Evolutionary conservation across 2,888 invertebrate genomes (phyloP).

Genomic region (Torymus aiolomorphi): DNA sequence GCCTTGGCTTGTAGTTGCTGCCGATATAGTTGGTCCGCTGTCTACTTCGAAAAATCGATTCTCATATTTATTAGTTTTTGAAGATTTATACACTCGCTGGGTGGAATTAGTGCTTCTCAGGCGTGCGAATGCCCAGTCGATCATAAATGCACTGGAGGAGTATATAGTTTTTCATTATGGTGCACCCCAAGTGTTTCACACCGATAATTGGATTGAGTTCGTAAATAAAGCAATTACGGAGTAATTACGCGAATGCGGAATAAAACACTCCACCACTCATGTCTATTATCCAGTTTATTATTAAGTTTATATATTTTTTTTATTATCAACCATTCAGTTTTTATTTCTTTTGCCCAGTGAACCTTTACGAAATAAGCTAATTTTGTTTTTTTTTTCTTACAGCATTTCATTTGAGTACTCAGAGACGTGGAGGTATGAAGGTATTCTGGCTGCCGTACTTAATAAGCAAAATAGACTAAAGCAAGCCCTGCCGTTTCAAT

Average conservation of each 20-base stretch:
- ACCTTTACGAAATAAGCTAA: too few relatives aligned
- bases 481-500: too few relatives aligned
- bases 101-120: neutral
- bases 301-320: too few relatives aligned
- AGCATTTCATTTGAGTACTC: too few relatives aligned
- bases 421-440: too few relatives aligned
- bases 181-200: neutral
- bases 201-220: neutral
- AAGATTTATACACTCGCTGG: conserved; percentile 11
- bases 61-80: neutral
- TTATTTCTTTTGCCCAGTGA: too few relatives aligned
- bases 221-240: neutral
- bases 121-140: neutral
- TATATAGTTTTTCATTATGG: too few relatives aligned
- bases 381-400: too few relatives aligned
- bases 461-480: too few relatives aligned
- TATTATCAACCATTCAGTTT: too few relatives aligned
- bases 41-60: neutral
- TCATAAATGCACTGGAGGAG: conserved; percentile 2
- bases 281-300: too few relatives aligned
- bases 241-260: neutral
- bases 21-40: conserved; percentile 3
- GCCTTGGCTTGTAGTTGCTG: neutral
- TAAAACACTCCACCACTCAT: neutral
- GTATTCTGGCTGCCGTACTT: too few relatives aligned